Evolutionary conservation across 2,888 invertebrate species (phyloP).

Genomic region (Hydriomena furcata): DNA sequence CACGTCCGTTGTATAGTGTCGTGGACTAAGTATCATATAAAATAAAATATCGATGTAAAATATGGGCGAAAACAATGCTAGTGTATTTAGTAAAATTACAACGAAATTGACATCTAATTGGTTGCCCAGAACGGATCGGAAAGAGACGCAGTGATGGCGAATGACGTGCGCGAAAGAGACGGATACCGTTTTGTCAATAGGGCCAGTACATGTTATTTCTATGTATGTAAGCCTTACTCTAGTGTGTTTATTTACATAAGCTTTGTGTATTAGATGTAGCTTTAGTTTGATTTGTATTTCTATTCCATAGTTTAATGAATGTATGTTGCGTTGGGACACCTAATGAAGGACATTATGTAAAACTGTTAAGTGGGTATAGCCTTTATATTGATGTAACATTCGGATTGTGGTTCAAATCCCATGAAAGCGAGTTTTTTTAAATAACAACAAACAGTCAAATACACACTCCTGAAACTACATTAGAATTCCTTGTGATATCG

Average conservation of each 20-base stretch:
- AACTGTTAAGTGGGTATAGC: too few species aligned
- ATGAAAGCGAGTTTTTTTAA: too few species aligned
- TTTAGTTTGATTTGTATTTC: constrained; percentile 52
- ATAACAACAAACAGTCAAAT: too few species aligned
- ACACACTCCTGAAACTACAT: too few species aligned
- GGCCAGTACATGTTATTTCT: constrained; percentile 10
- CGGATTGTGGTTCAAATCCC: constrained; percentile 7
- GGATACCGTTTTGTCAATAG: neutral
- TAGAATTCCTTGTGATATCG: too few species aligned
- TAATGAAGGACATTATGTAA: neutral
- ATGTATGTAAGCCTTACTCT: constrained; percentile 18
- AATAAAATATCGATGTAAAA: constrained; percentile 5
- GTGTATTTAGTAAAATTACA: constrained; percentile 20
- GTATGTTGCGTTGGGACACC: constrained; percentile 38
- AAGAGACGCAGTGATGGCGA: neutral
- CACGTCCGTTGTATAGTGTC: constrained; percentile 26
- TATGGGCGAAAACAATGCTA: constrained; percentile 12
- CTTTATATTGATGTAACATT: too few species aligned
- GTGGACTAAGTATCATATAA: constrained; percentile 11
- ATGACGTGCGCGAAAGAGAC: neutral
- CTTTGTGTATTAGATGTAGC: constrained; percentile 39
- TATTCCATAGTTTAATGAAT: constrained; percentile 58
- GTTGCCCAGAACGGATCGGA: constrained; percentile 9
- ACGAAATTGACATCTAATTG: constrained; percentile 18
- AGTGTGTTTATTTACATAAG: constrained; percentile 26